Percentiles rank a stretch among this genome's conserved stretches.
Evolutionary conservation across 2,888 invertebrate genomes (phyloP).

Genomic region (Cheilosia impressa): DNA sequence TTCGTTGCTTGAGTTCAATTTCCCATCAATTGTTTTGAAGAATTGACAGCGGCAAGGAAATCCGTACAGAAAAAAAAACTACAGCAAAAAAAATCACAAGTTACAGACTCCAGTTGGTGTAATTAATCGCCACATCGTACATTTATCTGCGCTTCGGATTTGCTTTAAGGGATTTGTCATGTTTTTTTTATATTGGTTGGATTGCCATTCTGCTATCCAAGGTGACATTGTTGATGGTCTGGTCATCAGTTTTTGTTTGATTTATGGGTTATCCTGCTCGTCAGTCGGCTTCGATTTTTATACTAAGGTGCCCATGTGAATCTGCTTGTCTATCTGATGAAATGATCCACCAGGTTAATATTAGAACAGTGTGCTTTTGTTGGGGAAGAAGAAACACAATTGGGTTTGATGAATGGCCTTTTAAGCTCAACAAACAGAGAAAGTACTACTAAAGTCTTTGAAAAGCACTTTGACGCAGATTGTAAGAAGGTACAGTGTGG

Average conservation of each 20-base stretch:
- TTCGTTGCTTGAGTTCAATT: conserved; percentile 59
- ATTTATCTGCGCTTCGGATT: conserved; percentile 33
- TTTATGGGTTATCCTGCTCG: conserved; percentile 41
- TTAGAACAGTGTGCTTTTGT: conserved; percentile 18
- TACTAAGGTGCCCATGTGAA: conserved; percentile 2
- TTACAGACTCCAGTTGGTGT: conserved; percentile 55
- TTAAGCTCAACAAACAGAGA: conserved; percentile 30
- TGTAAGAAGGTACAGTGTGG: background rate
- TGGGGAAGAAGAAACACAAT: conserved; percentile 4
- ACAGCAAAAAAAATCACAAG: conserved; percentile 40
- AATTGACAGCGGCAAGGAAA: conserved; percentile 33
- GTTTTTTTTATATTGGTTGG: background rate
- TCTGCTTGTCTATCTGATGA: conserved; percentile 9
- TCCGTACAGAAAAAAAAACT: background rate
- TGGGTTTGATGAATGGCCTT: conserved; percentile 13
- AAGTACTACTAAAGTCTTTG: background rate
- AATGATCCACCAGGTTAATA: conserved; percentile 38
- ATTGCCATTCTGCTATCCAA: conserved; percentile 10
- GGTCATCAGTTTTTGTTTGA: conserved; percentile 34
- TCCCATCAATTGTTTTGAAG: conserved; percentile 65
- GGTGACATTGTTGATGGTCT: conserved; percentile 30
- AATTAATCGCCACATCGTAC: conserved; percentile 58
- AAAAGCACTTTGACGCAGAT: background rate
- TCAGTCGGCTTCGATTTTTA: conserved; percentile 18
- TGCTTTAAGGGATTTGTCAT: conserved; percentile 41